Evolutionary conservation across 2,113 vertebrate species (phyloP), one percentile per base, ranked within the genome.

Genomic region (Illadopsis cleaveri): DNA sequence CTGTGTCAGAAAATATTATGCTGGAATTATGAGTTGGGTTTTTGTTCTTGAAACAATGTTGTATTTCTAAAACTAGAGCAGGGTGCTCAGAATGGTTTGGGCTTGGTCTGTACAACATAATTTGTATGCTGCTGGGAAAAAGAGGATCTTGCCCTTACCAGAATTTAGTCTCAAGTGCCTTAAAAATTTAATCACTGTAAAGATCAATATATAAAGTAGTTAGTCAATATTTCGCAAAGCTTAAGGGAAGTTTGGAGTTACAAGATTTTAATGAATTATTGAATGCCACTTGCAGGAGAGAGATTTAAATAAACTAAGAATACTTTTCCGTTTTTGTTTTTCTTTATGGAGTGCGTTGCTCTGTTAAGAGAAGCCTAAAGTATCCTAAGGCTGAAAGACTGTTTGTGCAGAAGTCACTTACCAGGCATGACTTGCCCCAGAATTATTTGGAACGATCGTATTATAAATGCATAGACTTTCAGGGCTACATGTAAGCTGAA

Each of bases 361-460:
- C 27, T 4, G 3, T 83, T 78, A 89, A 77, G 54, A 80, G 58
- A 56, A 73, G 37, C 86, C 82, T 94, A 35, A 97, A 85, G 87
- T 93, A 53, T 93, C 96, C 92, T 64, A 56, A 83, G 97, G 89
- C 94, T 93, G 82, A 48, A 77, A 98, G 92, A 91, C 95, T 96
- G 97, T 98, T 99, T 98, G 98, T 98, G 98, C 97, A 98, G 97
- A 98, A 99, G 98, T 98, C 97, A 96, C 97, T 99, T 98, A 98
- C 96, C 93, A 98, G 97, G 97, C 97, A 96, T 97, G 96, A 94
- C 92, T 98, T 98, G 98, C 97, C 97, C 98, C 96, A 98, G 98
- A 97, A 98, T 98, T 98, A 98, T 98, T 98, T 98, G 93, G 97
- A 97, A 97, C 98, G 97, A 98, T 98, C 88, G 23, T 97, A 98